Percentiles rank a stretch among this genome's conserved stretches.
Evolutionary conservation across 1,140 invertebrate species (phyloP).

Genomic region (Dinothrombium tinctorium): DNA sequence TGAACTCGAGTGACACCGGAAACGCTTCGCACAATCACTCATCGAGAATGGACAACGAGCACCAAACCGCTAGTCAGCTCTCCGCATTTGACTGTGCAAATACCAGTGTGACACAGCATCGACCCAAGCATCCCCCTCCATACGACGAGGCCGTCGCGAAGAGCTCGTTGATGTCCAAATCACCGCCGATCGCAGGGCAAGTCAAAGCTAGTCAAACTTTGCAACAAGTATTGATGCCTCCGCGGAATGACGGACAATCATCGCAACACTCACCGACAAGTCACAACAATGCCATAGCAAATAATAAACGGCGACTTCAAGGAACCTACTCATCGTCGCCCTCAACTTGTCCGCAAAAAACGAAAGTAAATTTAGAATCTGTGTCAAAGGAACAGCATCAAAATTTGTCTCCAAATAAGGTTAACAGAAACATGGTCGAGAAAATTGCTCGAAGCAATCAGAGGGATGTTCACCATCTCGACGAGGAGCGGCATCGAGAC

Average conservation of each 20-base stretch:
- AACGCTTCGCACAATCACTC: not conserved
- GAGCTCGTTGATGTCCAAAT: constrained; percentile 1
- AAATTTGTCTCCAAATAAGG: no score
- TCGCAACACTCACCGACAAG: no score
- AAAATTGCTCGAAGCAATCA: no score
- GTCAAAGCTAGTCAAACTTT: no score
- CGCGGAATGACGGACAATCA: no score
- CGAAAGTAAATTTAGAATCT: not conserved
- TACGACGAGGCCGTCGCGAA: constrained; percentile 11
- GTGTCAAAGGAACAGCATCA: not conserved
- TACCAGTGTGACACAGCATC: constrained; percentile 6
- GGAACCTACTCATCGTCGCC: no score
- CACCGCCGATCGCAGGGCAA: no score
- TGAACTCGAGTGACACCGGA: not conserved
- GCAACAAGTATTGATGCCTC: no score
- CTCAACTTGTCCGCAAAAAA: no score
- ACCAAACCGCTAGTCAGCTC: not conserved
- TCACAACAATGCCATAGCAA: not conserved
- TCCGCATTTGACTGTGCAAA: not conserved
- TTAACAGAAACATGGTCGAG: no score
- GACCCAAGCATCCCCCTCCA: constrained; percentile 16
- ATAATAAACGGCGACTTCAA: not conserved
- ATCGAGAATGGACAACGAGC: not conserved
- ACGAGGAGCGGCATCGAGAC: no score
- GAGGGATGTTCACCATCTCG: no score